phyloP scores from a whole-genome alignment of 1,140 invertebrate species.

The Cyrtorhinus lividipennis region DNA sequence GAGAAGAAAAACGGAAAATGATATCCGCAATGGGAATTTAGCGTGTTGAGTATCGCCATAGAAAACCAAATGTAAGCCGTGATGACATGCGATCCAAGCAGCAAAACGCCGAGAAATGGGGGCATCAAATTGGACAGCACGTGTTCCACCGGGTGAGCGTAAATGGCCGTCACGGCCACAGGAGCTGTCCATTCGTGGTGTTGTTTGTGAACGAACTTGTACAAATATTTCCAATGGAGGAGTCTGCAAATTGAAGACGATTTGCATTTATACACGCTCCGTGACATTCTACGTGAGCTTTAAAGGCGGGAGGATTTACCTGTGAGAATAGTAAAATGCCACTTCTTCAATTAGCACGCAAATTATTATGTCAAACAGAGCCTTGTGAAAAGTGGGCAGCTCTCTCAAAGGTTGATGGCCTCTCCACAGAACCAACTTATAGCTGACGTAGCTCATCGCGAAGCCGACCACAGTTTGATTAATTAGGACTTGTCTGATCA shows the following conservation, averaged over 20 bases:
- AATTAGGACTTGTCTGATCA: constrained; percentile 54
- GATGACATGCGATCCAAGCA: constrained; percentile 67
- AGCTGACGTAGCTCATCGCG: constrained; percentile 45
- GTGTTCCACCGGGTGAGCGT: constrained; percentile 79
- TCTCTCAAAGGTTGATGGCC: constrained; percentile 49
- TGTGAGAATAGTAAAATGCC: constrained; percentile 76
- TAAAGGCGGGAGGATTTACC: too few relatives aligned
- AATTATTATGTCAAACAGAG: constrained; percentile 58
- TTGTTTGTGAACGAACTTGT: constrained; percentile 71
- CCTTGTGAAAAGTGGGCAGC: constrained; percentile 70
- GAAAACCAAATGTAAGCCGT: constrained; percentile 73
- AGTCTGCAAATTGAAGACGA: constrained; percentile 37
- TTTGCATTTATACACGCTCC: background rate
- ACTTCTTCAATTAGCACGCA: constrained; percentile 70
- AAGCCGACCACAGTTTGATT: constrained; percentile 63
- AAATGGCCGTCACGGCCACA: constrained; percentile 65
- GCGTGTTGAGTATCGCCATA: constrained; percentile 60
- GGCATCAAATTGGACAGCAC: constrained; percentile 69
- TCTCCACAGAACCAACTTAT: constrained; percentile 47
- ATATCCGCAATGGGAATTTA: constrained; percentile 77
- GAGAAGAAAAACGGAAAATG: constrained; percentile 78
- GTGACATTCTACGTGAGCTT: too few relatives aligned
- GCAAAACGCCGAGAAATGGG: constrained; percentile 59
- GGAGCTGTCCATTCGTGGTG: constrained; percentile 81
- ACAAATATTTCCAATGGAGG: constrained; percentile 57